These are phyloP conservation scores for Zosterops japonicus DNA, from an alignment of 2,113 vertebrate genomes.

Conservation along the genomic window DNA sequence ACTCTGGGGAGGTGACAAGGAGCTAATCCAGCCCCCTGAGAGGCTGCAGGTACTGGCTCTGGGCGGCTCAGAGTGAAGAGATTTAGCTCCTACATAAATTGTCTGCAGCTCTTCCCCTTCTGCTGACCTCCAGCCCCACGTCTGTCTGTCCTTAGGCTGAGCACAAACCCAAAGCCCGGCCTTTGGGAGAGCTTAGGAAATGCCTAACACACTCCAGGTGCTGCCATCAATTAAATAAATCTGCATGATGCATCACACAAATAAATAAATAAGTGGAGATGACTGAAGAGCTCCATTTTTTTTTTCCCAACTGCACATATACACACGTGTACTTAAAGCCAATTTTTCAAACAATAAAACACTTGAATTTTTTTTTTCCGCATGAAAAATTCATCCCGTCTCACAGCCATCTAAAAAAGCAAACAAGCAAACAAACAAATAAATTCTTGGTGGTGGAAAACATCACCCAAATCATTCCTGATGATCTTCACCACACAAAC, in stretches of 20 bases:
- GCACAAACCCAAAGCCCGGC: neutral
- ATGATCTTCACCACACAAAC: neutral
- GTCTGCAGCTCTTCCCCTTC: slow-evolving; percentile 13
- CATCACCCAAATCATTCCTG: neutral
- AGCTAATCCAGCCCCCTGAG: neutral
- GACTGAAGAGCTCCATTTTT: neutral
- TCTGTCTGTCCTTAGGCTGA: neutral
- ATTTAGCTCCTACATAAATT: neutral
- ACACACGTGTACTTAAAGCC: neutral
- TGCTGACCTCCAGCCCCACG: neutral
- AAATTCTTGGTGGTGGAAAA: neutral
- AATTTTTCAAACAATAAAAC: slow-evolving; percentile 25
- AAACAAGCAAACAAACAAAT: slow-evolving; percentile 16
- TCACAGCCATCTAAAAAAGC: neutral
- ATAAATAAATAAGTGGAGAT: neutral
- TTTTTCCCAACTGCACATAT: neutral
- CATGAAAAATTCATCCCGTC: slow-evolving; percentile 49
- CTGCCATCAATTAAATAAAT: slow-evolving; percentile 18
- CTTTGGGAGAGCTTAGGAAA: neutral
- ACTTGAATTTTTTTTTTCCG: neutral
- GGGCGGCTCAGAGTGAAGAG: neutral
- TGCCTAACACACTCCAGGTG: neutral
- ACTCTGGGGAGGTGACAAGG: neutral
- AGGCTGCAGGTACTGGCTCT: neutral
- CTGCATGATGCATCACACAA: neutral